Evolutionary conservation across 1,140 invertebrate species (phyloP).

Genomic region (Brachionus sp.): DNA sequence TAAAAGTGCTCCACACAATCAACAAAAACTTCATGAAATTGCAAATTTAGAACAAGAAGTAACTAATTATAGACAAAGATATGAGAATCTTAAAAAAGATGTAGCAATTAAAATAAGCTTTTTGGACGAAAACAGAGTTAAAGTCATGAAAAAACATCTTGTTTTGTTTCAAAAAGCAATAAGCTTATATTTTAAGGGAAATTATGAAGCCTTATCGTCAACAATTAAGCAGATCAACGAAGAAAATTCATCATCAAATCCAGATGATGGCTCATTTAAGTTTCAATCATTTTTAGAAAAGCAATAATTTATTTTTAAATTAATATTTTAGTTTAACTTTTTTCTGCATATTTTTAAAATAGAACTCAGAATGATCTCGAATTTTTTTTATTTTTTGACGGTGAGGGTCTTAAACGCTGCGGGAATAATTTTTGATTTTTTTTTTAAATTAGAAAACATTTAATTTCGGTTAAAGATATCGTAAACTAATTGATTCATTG

Average conservation of each 20-base stretch:
- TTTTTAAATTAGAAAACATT: not conserved
- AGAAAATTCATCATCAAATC: not conserved
- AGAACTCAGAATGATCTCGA: not conserved
- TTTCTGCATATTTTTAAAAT: not conserved
- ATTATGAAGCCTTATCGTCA: slow-evolving; percentile 82
- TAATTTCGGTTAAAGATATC: not conserved
- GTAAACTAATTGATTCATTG: not conserved
- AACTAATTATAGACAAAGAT: slow-evolving; percentile 77
- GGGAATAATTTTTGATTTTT: not conserved
- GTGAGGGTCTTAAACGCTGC: not conserved
- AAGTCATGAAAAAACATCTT: slow-evolving; percentile 96
- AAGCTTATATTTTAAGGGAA: slow-evolving; percentile 91
- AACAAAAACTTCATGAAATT: slow-evolving; percentile 52
- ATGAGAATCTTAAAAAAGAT: slow-evolving; percentile 83
- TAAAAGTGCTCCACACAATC: slow-evolving; percentile 47
- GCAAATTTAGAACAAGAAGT: slow-evolving; percentile 78
- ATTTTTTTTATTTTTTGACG: not conserved
- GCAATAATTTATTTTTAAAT: slow-evolving; percentile 9
- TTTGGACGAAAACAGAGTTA: slow-evolving; percentile 92
- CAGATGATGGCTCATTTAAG: slow-evolving; percentile 19
- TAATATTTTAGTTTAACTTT: not conserved
- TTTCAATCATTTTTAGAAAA: slow-evolving; percentile 44
- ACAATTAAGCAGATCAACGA: slow-evolving; percentile 89
- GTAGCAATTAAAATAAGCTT: slow-evolving; percentile 92
- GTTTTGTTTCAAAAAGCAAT: slow-evolving; percentile 91